phyloP scores from a whole-genome alignment of 1,140 invertebrate genomes.

The Drosophila eugracilis region DNA sequence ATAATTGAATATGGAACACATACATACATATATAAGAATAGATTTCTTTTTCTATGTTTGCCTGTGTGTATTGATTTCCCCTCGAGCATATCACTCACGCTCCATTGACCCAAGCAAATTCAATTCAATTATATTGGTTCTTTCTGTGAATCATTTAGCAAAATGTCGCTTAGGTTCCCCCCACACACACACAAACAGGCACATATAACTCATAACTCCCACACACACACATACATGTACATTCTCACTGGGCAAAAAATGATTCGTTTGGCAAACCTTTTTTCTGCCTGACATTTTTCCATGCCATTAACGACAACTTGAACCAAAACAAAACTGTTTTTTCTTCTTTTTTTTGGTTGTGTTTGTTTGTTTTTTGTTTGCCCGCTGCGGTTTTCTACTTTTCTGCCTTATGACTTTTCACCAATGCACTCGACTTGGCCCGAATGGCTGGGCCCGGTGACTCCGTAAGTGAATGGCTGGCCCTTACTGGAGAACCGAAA shows the following conservation, averaged over 20 bases:
- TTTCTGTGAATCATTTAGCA: slow-evolving; percentile 52
- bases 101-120: slow-evolving; percentile 45
- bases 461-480: slow-evolving; percentile 71
- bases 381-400: slow-evolving; percentile 37
- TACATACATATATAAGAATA: background rate
- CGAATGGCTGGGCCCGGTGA: slow-evolving; percentile 29
- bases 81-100: slow-evolving; percentile 33
- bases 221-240: no score
- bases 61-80: slow-evolving; percentile 21
- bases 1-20: background rate
- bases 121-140: slow-evolving; percentile 50
- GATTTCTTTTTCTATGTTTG: background rate
- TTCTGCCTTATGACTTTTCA: slow-evolving; percentile 76
- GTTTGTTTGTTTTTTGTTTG: slow-evolving; percentile 2
- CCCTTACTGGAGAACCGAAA: slow-evolving; percentile 13
- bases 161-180: slow-evolving; percentile 42
- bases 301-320: slow-evolving; percentile 72
- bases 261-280: slow-evolving; percentile 54
- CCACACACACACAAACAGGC: no score
- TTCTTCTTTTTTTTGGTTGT: background rate
- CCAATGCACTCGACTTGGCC: slow-evolving; percentile 74
- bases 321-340: slow-evolving; percentile 60
- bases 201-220: slow-evolving; percentile 47
- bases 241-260: slow-evolving; percentile 26
- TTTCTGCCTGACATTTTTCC: slow-evolving; percentile 75